phyloP scores from a whole-genome alignment of 2,797 vertebrate species.

The Perodicticus potto region DNA sequence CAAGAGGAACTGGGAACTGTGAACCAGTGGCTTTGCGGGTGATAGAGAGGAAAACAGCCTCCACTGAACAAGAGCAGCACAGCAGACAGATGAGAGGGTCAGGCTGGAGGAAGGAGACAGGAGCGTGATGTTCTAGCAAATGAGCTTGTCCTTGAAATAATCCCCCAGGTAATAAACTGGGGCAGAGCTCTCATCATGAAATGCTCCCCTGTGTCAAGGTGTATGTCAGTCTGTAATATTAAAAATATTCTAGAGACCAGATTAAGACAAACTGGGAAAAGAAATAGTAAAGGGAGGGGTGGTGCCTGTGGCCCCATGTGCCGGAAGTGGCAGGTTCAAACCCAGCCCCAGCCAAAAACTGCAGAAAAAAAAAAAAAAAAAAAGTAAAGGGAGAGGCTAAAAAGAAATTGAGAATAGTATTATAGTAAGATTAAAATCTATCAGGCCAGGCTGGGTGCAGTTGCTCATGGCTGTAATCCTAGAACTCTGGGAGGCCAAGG shows the following conservation, averaged over 20 bases:
- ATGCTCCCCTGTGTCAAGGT: neutral
- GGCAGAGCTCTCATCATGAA: neutral
- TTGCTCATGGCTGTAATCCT: no score
- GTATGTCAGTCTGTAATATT: neutral
- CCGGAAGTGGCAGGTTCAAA: no score
- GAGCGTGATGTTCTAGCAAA: neutral
- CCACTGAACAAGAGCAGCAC: rapidly evolving
- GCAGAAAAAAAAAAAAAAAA: no score
- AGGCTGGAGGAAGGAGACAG: neutral
- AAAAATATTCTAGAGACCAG: neutral
- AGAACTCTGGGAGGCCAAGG: no score
- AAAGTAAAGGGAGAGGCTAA: neutral
- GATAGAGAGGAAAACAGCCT: neutral
- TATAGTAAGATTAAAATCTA: neutral
- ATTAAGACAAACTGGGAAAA: neutral
- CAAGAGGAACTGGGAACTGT: rapidly evolving
- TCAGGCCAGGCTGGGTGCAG: no score
- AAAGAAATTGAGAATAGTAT: neutral
- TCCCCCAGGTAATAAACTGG: neutral
- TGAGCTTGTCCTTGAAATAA: neutral
- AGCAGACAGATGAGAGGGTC: rapidly evolving
- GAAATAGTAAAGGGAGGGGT: no score
- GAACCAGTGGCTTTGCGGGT: neutral
- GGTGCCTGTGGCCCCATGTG: no score
- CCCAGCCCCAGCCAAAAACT: no score